Evolutionary conservation across 2,888 invertebrate species (phyloP), one percentile per base, ranked within the genome.

Genomic region (Alentia gelatinosa): DNA sequence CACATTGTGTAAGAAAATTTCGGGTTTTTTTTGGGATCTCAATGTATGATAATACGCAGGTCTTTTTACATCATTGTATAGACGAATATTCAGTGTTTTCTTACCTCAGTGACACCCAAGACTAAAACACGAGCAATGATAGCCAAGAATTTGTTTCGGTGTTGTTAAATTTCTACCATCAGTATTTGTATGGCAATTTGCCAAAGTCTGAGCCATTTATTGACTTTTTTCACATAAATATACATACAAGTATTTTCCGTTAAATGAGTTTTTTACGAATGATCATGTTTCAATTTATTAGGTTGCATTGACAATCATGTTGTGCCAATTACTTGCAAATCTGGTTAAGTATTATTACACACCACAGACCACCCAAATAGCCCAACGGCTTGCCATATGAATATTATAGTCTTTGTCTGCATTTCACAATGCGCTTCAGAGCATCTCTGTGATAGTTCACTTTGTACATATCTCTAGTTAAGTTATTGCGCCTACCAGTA

Each of bases 401-500:
- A 42, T 42, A n/a, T n/a, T n/a, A n/a, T n/a, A n/a, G n/a, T n/a
- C n/a, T n/a, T n/a, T n/a, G 47, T 56, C n/a, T 56, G 56, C 56
- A 56, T 56, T 56, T 56, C n/a, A 56, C 56, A 56, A n/a, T n/a
- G 56, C 56, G 56, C 56, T 56, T 56, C n/a, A 56, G 68, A 68
- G 68, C 68, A 30, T 30, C 30, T 68, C 68, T 68, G 68, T 68
- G 68, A 68, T 68, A 68, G n/a, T 30, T 30, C 68, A 30, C 56
- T n/a, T 56, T 79, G 79, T 79, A 79, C 39, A 79, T 79, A 39
- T 35, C 19, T 35, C 5, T 35, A 33, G 35, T 79, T 79, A 79
- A 79, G 26, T 79, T 79, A 79, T 79, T 79, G 79, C 39, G 39
- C 79, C 39, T 39, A 35, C 37, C 79, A 79, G 79, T 79, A 79